These are phyloP conservation scores for Ptychobarbus kaznakovi DNA, from an alignment of 2,797 vertebrate species.

Conservation along the genomic window DNA sequence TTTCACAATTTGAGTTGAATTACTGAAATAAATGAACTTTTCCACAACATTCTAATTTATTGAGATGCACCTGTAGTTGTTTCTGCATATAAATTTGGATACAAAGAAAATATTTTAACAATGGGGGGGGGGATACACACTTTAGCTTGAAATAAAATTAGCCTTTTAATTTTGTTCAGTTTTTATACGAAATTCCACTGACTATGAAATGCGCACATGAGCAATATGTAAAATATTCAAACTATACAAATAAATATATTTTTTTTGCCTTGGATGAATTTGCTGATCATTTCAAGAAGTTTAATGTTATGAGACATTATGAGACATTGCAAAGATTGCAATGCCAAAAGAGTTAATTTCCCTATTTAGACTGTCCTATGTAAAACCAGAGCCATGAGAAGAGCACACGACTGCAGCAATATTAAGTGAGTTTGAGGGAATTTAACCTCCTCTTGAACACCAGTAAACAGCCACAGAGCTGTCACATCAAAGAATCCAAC, in stretches of 20 bases:
- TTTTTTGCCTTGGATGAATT: neutral
- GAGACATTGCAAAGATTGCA: neutral
- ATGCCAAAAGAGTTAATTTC: neutral
- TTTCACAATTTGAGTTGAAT: too few relatives aligned
- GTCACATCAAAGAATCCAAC: conserved; percentile 25
- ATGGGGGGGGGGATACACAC: too few relatives aligned
- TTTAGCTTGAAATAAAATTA: too few relatives aligned
- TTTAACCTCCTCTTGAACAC: conserved; percentile 19
- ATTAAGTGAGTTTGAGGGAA: conserved; percentile 1
- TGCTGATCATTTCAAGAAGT: neutral
- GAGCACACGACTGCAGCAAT: neutral
- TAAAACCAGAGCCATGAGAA: neutral
- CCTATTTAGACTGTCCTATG: neutral
- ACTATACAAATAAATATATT: neutral
- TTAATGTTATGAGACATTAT: neutral
- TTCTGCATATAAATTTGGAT: too few relatives aligned
- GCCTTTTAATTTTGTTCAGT: too few relatives aligned
- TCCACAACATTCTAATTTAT: too few relatives aligned
- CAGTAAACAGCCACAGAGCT: conserved; percentile 27
- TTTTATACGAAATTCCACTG: neutral
- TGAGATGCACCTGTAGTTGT: too few relatives aligned
- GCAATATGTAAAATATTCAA: neutral
- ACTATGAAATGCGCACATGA: neutral
- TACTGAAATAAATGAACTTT: too few relatives aligned
- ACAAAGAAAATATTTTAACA: too few relatives aligned